phyloP scores from a whole-genome alignment of 2,113 vertebrate genomes.

The Oophaga pumilio region DNA sequence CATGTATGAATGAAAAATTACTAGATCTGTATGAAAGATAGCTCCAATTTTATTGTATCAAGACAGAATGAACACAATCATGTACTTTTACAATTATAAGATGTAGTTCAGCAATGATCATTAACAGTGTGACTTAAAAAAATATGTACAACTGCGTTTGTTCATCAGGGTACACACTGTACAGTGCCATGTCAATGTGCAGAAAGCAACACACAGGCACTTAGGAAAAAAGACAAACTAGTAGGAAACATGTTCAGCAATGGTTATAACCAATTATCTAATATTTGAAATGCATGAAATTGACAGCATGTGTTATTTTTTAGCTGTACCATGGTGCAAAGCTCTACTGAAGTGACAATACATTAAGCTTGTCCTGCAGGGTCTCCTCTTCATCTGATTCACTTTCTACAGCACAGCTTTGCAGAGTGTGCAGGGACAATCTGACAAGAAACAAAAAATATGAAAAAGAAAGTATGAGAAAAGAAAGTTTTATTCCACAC shows the following conservation, averaged over 20 bases:
- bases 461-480: constrained; percentile 29
- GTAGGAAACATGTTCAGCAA: constrained; percentile 32
- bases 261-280: constrained; percentile 26
- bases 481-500: neutral
- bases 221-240: neutral
- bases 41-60: neutral
- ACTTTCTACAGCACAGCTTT: constrained; percentile 65
- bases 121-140: neutral
- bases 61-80: neutral
- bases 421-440: constrained; percentile 7
- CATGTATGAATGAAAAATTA: neutral
- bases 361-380: constrained; percentile 72
- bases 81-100: neutral
- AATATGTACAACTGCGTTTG: neutral
- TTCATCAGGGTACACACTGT: neutral
- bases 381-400: constrained; percentile 69
- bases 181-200: neutral
- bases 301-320: constrained; percentile 28
- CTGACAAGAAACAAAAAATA: constrained; percentile 45
- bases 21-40: neutral
- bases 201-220: neutral
- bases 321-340: neutral
- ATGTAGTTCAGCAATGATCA: neutral
- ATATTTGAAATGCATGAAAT: constrained; percentile 4
- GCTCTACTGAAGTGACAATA: constrained; percentile 70